A percentile compares a stretch with the other conserved stretches of the same genome.
Evolutionary conservation across 2,113 vertebrate genomes (phyloP).

Genomic region (Myrmophylax atrothorax): DNA sequence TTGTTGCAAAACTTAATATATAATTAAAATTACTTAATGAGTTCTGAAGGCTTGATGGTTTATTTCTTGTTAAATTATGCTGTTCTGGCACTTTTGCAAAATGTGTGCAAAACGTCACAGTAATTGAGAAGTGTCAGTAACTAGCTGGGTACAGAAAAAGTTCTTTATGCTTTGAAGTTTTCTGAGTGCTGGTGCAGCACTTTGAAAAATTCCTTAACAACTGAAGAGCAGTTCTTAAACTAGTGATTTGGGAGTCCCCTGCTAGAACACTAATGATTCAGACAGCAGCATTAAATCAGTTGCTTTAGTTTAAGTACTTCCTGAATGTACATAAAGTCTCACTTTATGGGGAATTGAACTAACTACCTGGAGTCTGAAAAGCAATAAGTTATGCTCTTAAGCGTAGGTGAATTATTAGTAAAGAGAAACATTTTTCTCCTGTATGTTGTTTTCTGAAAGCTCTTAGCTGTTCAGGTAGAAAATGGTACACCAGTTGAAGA

Average conservation of each 20-base stretch:
- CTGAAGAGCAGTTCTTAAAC: slow-evolving; percentile 22
- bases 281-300: slow-evolving; percentile 55
- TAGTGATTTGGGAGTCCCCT: slow-evolving; percentile 43
- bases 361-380: slow-evolving; percentile 32
- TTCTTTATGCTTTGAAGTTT: slow-evolving; percentile 22
- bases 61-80: not conserved
- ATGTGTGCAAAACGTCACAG: not conserved
- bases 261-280: slow-evolving; percentile 39
- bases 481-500: not conserved
- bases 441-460: not conserved
- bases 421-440: not conserved
- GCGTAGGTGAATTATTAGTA: slow-evolving; percentile 35
- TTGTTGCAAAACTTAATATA: not conserved
- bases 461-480: not conserved
- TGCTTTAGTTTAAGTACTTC: slow-evolving; percentile 47
- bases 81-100: not conserved
- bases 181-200: slow-evolving; percentile 36
- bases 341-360: slow-evolving; percentile 42
- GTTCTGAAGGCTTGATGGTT: not conserved
- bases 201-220: slow-evolving; percentile 40
- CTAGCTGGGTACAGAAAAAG: not conserved
- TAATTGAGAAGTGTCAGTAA: not conserved
- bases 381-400: not conserved
- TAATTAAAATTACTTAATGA: not conserved
- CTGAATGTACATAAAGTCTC: slow-evolving; percentile 20